Evolutionary conservation across 2,797 vertebrate species (phyloP).

Genomic region (Enteromius paludinosus): DNA sequence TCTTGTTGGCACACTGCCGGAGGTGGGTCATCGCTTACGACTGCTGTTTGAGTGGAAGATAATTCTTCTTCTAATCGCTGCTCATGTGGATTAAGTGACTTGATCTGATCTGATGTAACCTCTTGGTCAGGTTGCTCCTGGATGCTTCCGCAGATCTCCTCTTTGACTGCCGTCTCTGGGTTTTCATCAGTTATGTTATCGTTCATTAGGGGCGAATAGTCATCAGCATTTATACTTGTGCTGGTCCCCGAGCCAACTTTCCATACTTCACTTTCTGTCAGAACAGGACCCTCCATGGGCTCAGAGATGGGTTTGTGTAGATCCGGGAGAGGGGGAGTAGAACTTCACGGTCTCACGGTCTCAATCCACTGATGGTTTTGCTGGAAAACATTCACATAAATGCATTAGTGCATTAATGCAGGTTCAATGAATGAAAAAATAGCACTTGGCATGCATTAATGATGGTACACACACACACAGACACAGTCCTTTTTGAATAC

Average conservation of each 20-base stretch:
- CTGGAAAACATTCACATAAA: constrained; percentile 43
- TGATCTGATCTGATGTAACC: constrained; percentile 26
- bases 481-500: neutral
- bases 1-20: neutral
- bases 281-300: constrained; percentile 59
- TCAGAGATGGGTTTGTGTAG: constrained; percentile 55
- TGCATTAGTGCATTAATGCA: constrained; percentile 5
- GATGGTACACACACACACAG: neutral
- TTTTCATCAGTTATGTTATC: constrained; percentile 37
- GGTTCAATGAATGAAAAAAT: constrained; percentile 3
- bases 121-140: constrained; percentile 9
- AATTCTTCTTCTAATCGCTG: constrained; percentile 41
- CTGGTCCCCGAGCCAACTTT: constrained; percentile 58
- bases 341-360: neutral
- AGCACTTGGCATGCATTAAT: constrained; percentile 2
- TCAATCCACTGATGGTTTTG: constrained; percentile 22
- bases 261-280: constrained; percentile 65
- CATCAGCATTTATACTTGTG: constrained; percentile 6
- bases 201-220: constrained; percentile 17
- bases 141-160: constrained; percentile 29
- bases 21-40: constrained; percentile 7
- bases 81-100: constrained; percentile 25
- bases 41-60: constrained; percentile 37
- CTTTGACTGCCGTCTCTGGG: neutral
- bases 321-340: neutral